Percentiles rank a stretch among this genome's conserved stretches.
These are phyloP conservation scores for Triplophysa dalaica DNA, from an alignment of 2,113 vertebrate genomes.

Conservation along the genomic window DNA sequence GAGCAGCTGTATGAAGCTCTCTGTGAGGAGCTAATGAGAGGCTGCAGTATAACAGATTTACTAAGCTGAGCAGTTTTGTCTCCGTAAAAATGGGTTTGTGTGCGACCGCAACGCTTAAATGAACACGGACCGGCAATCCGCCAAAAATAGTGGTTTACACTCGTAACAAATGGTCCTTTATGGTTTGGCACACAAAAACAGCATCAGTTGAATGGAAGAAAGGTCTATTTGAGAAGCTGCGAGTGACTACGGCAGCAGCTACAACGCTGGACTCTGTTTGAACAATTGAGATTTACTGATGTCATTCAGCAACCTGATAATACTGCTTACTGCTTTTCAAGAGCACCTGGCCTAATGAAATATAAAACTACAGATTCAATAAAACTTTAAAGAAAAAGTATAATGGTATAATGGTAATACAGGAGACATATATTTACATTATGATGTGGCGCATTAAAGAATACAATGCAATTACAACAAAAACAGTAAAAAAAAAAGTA, in stretches of 20 bases:
- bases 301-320: conserved; percentile 26
- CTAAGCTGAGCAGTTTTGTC: conserved; percentile 35
- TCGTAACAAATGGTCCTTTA: conserved; percentile 17
- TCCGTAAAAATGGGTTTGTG: conserved; percentile 28
- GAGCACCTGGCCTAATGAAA: conserved; percentile 30
- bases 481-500: too few species aligned
- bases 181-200: not conserved
- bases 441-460: too few species aligned
- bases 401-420: not conserved
- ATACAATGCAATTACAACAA: too few species aligned
- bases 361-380: conserved; percentile 28
- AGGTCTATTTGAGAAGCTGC: conserved; percentile 1
- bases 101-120: conserved; percentile 16
- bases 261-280: not conserved
- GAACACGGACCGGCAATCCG: conserved; percentile 10
- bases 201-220: not conserved
- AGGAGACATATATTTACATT: not conserved
- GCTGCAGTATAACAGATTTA: conserved; percentile 31
- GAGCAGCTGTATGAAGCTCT: conserved; percentile 18
- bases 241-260: not conserved
- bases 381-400: not conserved
- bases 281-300: conserved; percentile 36
- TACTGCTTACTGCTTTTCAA: conserved; percentile 27
- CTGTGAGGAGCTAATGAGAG: conserved; percentile 35
- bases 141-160: conserved; percentile 17